Evolutionary conservation across 2,113 vertebrate genomes (phyloP).

Genomic region (Picathartes gymnocephalus): DNA sequence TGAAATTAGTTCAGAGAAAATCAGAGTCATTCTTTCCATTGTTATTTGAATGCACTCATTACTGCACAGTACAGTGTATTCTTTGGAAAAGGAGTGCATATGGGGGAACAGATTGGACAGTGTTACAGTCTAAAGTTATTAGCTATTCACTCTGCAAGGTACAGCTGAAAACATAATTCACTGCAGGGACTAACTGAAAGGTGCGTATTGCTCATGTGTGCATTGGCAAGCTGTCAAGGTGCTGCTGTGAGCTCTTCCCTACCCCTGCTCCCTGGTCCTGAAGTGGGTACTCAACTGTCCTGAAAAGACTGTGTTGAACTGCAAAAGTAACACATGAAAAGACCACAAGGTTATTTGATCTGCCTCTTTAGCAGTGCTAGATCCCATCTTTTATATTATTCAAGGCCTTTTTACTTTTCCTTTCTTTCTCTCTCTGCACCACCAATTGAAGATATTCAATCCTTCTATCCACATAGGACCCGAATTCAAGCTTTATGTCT

Average conservation of each 20-base stretch:
- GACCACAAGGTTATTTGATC: neutral
- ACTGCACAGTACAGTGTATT: constrained; percentile 53
- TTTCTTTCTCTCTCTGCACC: neutral
- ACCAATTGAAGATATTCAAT: neutral
- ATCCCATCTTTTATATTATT: neutral
- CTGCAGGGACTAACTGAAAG: neutral
- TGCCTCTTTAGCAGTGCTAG: neutral
- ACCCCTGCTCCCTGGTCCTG: neutral
- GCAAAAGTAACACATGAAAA: neutral
- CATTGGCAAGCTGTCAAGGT: neutral
- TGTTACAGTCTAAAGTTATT: constrained; percentile 31
- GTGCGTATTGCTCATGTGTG: neutral
- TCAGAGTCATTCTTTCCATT: constrained; percentile 62
- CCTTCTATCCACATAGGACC: neutral
- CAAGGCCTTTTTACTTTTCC: neutral
- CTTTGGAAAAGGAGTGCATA: constrained; percentile 43
- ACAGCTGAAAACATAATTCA: constrained; percentile 52
- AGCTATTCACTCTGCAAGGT: constrained; percentile 8
- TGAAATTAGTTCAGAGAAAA: constrained; percentile 3
- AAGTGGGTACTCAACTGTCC: neutral
- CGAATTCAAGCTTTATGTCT: neutral
- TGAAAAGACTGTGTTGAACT: neutral
- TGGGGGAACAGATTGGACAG: constrained; percentile 38
- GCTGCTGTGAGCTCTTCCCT: neutral
- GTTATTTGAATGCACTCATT: constrained; percentile 28